Conservation (phyloP, 2,888 invertebrate genomes). For the Stenchaetothrips biformis region DNA sequence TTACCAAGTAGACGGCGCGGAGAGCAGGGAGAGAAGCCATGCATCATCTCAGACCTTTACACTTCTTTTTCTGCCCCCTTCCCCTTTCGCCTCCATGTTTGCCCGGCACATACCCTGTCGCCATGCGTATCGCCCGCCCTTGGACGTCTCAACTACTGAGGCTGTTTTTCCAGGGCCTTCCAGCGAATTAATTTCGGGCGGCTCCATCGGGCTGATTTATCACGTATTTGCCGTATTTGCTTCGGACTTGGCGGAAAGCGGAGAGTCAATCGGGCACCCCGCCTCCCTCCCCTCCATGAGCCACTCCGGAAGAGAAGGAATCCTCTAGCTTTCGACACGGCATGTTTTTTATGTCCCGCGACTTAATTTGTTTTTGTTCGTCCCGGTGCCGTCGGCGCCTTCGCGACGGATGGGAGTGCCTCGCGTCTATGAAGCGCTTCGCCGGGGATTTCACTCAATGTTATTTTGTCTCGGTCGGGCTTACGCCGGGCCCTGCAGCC, state of each 20-base stretch:
- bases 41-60: conserved; percentile 24
- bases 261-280: not conserved
- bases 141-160: too few species aligned
- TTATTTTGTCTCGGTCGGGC: not conserved
- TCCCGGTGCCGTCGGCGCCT: not conserved
- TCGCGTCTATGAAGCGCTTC: too few species aligned
- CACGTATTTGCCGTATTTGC: not conserved
- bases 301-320: not conserved
- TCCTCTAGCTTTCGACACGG: not conserved
- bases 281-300: not conserved
- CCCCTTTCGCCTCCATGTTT: not conserved
- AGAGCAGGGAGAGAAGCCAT: conserved; percentile 19
- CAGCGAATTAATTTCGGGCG: too few species aligned
- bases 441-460: not conserved
- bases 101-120: not conserved
- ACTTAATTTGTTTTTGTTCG: not conserved
- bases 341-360: too few species aligned
- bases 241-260: not conserved
- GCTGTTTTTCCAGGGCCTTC: too few species aligned
- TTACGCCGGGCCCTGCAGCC: too few species aligned
- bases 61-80: not conserved
- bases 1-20: conserved; percentile 20
- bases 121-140: too few species aligned
- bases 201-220: too few species aligned
- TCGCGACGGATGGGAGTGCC: too few species aligned